Conservation (phyloP, 2,113 vertebrate genomes). For the Austrofundulus limnaeus region DNA sequence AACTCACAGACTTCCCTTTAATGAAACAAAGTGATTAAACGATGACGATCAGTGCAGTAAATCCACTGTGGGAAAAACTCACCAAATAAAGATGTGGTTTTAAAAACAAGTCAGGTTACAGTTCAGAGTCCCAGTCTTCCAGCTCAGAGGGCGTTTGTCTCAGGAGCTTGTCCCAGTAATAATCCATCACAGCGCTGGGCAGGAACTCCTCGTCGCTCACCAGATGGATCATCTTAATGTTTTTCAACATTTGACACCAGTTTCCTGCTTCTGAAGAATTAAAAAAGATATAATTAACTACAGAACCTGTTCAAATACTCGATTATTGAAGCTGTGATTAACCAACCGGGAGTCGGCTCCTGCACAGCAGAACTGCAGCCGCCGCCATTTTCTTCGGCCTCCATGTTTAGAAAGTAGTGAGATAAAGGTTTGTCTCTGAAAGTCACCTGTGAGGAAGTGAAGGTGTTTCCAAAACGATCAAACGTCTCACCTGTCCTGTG, state of each 20-base stretch:
- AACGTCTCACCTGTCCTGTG: not conserved
- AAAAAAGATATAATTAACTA: not conserved
- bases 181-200: conserved; percentile 80
- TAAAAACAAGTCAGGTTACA: not conserved
- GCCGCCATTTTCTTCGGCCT: conserved; percentile 3
- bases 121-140: conserved; percentile 50
- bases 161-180: conserved; percentile 80
- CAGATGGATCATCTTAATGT: conserved; percentile 74
- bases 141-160: conserved; percentile 34
- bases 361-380: not conserved
- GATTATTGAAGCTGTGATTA: not conserved
- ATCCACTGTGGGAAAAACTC: not conserved
- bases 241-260: conserved; percentile 69
- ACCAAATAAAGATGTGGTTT: not conserved
- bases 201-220: conserved; percentile 82
- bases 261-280: conserved; percentile 66
- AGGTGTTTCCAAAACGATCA: not conserved
- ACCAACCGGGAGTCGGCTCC: conserved; percentile 37
- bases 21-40: not conserved
- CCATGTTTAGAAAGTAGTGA: conserved; percentile 56
- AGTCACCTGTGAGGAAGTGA: conserved; percentile 73
- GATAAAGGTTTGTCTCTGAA: conserved; percentile 78
- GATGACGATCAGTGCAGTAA: not conserved
- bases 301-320: not conserved
- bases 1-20: not conserved